These are phyloP conservation scores for Danio albolineatus DNA, from an alignment of 2,797 vertebrate species.

Conservation along the genomic window DNA sequence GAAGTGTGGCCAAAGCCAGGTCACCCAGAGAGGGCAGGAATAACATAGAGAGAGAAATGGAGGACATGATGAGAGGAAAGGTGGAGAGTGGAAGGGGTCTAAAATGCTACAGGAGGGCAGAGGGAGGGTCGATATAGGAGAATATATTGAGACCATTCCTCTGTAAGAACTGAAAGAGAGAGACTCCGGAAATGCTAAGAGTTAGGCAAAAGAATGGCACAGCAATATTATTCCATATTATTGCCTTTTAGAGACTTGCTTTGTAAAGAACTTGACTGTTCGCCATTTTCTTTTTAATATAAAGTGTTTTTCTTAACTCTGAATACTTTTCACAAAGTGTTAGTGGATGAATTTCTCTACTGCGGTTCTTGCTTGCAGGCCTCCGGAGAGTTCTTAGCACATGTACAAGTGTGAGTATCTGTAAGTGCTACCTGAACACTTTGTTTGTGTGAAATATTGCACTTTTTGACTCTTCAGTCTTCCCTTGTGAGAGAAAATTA, in stretches of 20 bases:
- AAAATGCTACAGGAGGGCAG: conserved; percentile 26
- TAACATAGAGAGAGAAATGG: conserved; percentile 68
- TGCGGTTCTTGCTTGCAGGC: conserved; percentile 31
- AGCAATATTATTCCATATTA: conserved; percentile 70
- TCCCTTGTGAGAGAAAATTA: conserved; percentile 67
- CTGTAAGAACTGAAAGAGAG: conserved; percentile 57
- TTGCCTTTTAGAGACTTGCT: conserved; percentile 53
- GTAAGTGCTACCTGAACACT: conserved; percentile 43
- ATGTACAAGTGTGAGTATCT: conserved; percentile 48
- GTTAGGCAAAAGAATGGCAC: conserved; percentile 29
- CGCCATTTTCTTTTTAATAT: conserved; percentile 27
- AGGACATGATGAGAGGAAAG: conserved; percentile 54
- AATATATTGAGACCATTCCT: conserved; percentile 68
- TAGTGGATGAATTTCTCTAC: conserved; percentile 45
- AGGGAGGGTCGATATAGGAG: conserved; percentile 60
- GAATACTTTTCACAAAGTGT: conserved; percentile 47
- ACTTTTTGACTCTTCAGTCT: conserved; percentile 71
- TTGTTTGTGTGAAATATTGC: conserved; percentile 66
- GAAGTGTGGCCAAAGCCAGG: conserved; percentile 42
- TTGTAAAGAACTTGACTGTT: conserved; percentile 47
- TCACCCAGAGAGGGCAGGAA: conserved; percentile 45
- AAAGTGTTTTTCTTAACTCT: conserved; percentile 28
- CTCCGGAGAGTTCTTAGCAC: conserved; percentile 44
- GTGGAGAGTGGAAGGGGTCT: conserved; percentile 56
- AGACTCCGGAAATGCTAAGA: conserved; percentile 33